These are phyloP conservation scores for Melanophora roralis DNA, from an alignment of 2,888 invertebrate species.

Conservation along the genomic window DNA sequence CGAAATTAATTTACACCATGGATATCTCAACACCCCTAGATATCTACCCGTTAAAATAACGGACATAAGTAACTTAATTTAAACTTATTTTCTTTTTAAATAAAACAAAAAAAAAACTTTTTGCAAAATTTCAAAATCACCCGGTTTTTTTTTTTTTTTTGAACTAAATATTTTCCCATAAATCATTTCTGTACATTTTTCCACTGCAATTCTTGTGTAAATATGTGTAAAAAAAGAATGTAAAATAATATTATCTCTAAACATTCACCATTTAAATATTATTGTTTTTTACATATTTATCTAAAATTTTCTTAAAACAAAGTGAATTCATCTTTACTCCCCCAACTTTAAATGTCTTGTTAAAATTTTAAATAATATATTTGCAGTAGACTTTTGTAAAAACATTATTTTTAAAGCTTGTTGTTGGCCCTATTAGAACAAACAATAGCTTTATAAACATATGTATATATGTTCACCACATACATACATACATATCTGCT, in stretches of 20 bases:
- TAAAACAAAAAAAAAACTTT: too few species aligned
- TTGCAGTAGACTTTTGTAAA: background rate
- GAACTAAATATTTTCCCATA: background rate
- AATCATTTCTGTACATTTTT: background rate
- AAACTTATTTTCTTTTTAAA: too few species aligned
- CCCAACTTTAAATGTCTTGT: background rate
- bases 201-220: background rate
- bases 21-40: too few species aligned
- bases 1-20: too few species aligned
- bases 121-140: too few species aligned
- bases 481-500: background rate
- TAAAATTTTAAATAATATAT: background rate
- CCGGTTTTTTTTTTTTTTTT: background rate
- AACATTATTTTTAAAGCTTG: too few species aligned
- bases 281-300: too few species aligned
- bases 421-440: slow-evolving; percentile 9
- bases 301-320: background rate
- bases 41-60: too few species aligned
- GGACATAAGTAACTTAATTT: too few species aligned
- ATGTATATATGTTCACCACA: too few species aligned
- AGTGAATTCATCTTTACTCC: background rate
- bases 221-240: background rate
- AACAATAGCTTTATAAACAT: background rate
- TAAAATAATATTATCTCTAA: slow-evolving; percentile 19
- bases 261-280: slow-evolving; percentile 4